Evolutionary conservation across 2,797 vertebrate species (phyloP).

Genomic region (Lateolabrax maculatus): DNA sequence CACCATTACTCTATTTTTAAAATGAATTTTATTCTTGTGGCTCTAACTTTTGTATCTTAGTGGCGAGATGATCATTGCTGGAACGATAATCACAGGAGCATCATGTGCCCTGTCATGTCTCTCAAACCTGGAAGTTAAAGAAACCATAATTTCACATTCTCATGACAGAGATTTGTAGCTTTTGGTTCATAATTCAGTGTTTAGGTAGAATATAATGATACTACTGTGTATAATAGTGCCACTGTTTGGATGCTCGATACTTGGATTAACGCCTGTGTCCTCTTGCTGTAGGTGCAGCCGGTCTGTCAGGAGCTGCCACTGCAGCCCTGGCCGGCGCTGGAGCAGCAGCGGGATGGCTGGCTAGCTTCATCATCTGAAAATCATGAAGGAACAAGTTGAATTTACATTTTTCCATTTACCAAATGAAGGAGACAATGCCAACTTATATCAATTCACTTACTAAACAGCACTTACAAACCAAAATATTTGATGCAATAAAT

Average conservation of each 20-base stretch:
- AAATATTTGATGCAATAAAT: background rate
- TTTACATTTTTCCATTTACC: background rate
- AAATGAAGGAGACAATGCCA: background rate
- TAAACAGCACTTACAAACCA: background rate
- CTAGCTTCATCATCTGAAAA: background rate
- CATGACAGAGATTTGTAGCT: background rate
- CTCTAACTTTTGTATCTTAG: no score
- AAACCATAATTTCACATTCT: background rate
- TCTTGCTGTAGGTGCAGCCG: slow-evolving; percentile 36
- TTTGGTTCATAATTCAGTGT: background rate
- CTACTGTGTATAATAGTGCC: background rate
- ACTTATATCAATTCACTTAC: no score
- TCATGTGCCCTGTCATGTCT: background rate
- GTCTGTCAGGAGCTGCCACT: slow-evolving; percentile 10
- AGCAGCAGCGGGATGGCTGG: background rate
- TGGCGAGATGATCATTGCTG: background rate
- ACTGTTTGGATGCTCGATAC: background rate
- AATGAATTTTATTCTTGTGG: background rate
- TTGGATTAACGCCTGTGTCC: background rate
- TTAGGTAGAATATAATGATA: background rate
- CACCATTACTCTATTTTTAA: no score
- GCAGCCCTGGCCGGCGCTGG: slow-evolving; percentile 34
- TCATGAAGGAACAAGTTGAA: background rate
- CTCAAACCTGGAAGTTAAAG: background rate
- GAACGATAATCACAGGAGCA: background rate